Evolutionary conservation across 2,888 invertebrate genomes (phyloP).

Genomic region (Noctua janthe): DNA sequence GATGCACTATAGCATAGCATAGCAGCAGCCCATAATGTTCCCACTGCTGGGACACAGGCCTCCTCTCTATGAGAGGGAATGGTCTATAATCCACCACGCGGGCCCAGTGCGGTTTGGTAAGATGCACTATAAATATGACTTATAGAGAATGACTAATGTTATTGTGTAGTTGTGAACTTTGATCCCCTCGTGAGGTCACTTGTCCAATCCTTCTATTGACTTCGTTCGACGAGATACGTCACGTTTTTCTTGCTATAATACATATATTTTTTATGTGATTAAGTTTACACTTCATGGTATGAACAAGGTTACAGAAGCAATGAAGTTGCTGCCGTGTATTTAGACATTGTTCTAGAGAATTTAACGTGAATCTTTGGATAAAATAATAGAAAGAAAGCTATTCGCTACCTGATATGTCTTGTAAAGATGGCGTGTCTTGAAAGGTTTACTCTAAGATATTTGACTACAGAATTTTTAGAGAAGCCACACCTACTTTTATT

Average conservation of each 20-base stretch:
- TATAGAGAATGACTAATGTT: constrained; percentile 11
- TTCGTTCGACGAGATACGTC: not conserved
- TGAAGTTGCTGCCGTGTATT: not conserved
- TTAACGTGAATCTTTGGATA: not conserved
- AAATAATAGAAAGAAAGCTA: not conserved
- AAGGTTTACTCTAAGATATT: not conserved
- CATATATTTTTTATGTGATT: not conserved
- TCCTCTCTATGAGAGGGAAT: too few species aligned
- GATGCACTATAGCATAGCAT: too few species aligned
- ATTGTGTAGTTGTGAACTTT: constrained; percentile 34
- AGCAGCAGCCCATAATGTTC: too few species aligned
- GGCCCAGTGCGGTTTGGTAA: too few species aligned
- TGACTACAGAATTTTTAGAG: not conserved
- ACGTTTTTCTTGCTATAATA: constrained; percentile 24
- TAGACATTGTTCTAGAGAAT: constrained; percentile 6
- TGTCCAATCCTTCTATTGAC: constrained; percentile 13
- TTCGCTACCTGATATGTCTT: not conserved
- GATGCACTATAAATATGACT: too few species aligned
- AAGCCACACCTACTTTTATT: not conserved
- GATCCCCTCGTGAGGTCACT: constrained; percentile 9
- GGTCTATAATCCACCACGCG: too few species aligned
- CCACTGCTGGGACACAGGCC: too few species aligned
- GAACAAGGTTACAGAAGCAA: not conserved
- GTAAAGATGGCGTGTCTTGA: not conserved
- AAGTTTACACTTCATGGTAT: constrained; percentile 8